Percentiles rank a stretch among this genome's conserved stretches.
Evolutionary conservation across 2,888 invertebrate genomes (phyloP).

Genomic region (Dioctria linearis): DNA sequence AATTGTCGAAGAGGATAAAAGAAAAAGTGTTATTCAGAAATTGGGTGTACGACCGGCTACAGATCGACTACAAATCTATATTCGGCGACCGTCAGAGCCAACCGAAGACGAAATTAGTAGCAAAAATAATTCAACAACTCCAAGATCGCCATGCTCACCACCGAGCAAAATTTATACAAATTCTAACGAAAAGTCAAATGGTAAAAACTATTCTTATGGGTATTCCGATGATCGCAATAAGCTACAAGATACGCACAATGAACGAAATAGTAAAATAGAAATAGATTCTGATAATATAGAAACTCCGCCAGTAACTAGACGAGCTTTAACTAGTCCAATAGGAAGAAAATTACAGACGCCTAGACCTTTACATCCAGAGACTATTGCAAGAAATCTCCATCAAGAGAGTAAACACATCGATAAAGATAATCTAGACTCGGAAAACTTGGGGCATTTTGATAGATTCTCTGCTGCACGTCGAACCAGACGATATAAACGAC

Average conservation of each 20-base stretch:
- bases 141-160: slow-evolving; percentile 53
- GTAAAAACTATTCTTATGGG: background rate
- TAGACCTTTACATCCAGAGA: slow-evolving; percentile 37
- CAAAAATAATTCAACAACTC: slow-evolving; percentile 17
- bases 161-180: slow-evolving; percentile 51
- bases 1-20: slow-evolving; percentile 77
- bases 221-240: background rate
- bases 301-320: slow-evolving; percentile 87
- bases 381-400: slow-evolving; percentile 18
- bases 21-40: slow-evolving; percentile 74
- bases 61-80: slow-evolving; percentile 76
- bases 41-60: slow-evolving; percentile 72
- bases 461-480: slow-evolving; percentile 86
- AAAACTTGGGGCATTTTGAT: slow-evolving; percentile 83
- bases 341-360: slow-evolving; percentile 37
- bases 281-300: slow-evolving; percentile 93
- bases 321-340: slow-evolving; percentile 72
- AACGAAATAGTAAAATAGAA: slow-evolving; percentile 79
- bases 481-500: slow-evolving; percentile 84
- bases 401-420: slow-evolving; percentile 61
- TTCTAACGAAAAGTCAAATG: background rate
- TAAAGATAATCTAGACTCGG: slow-evolving; percentile 64
- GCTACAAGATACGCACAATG: slow-evolving; percentile 63
- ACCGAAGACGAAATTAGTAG: slow-evolving; percentile 58
- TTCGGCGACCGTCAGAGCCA: slow-evolving; percentile 71